phyloP scores from a whole-genome alignment of 2,888 invertebrate species.

The Oxycera nigricornis region DNA sequence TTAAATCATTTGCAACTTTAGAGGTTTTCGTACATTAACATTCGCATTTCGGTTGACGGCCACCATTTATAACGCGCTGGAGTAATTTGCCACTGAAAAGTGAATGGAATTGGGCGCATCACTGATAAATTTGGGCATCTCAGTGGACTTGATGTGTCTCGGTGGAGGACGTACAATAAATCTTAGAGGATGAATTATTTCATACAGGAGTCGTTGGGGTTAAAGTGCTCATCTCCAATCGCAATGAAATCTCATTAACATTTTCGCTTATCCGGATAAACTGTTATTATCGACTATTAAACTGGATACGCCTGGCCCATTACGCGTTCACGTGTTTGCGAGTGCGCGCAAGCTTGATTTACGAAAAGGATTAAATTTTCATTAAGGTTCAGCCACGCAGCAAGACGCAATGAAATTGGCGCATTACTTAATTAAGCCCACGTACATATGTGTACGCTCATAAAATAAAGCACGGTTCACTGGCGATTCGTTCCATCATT shows the following conservation, averaged over 20 bases:
- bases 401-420: conserved; percentile 29
- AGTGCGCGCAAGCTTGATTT: not conserved
- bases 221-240: not conserved
- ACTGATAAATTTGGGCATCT: not conserved
- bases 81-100: conserved; percentile 38
- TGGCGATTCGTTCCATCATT: not conserved
- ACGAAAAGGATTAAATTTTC: conserved; percentile 34
- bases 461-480: not conserved
- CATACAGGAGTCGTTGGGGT: not conserved
- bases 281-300: conserved; percentile 41
- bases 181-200: conserved; percentile 38
- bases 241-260: conserved; percentile 35
- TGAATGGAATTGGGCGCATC: conserved; percentile 4
- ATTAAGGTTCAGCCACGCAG: not conserved
- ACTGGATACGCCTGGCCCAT: conserved; percentile 23
- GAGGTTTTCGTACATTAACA: not conserved
- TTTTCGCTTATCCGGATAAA: conserved; percentile 32
- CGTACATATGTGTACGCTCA: not conserved
- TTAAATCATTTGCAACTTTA: conserved; percentile 39
- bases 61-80: conserved; percentile 15
- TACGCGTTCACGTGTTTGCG: no score
- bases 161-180: conserved; percentile 17
- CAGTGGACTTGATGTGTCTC: not conserved
- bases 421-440: conserved; percentile 39
- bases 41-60: not conserved